These are phyloP conservation scores for Perognathus longimembris DNA, from an alignment of 2,113 vertebrate species.

Conservation along the genomic window DNA sequence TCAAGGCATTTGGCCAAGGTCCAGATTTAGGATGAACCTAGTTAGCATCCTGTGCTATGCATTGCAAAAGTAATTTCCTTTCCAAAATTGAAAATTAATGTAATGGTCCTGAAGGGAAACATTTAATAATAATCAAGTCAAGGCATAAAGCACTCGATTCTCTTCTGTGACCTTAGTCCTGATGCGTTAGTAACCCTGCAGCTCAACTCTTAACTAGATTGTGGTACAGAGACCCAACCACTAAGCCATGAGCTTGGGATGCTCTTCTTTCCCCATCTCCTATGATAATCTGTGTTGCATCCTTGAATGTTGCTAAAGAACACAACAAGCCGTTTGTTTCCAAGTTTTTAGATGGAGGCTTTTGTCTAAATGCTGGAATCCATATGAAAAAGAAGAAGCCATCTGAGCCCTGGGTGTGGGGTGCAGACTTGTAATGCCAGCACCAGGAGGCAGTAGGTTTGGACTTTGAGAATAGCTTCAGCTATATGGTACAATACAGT, in stretches of 20 bases:
- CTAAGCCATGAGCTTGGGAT: not conserved
- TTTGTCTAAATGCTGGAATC: not conserved
- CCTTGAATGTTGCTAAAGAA: not conserved
- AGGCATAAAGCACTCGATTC: slow-evolving; percentile 58
- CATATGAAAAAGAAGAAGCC: not conserved
- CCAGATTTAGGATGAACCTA: slow-evolving; percentile 48
- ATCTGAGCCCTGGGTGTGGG: not conserved
- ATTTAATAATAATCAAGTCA: slow-evolving; percentile 73
- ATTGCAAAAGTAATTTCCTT: slow-evolving; percentile 78
- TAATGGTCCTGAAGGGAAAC: slow-evolving; percentile 77
- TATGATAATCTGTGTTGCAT: not conserved
- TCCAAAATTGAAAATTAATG: slow-evolving; percentile 79
- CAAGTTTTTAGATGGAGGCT: not conserved
- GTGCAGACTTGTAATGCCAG: not conserved
- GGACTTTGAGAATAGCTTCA: not conserved
- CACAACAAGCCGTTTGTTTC: not conserved
- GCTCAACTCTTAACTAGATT: slow-evolving; percentile 15
- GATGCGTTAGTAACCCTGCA: not conserved
- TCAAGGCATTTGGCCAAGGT: slow-evolving; percentile 64
- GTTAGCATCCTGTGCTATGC: slow-evolving; percentile 60
- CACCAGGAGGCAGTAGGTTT: not conserved
- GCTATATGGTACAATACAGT: not conserved
- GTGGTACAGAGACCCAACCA: slow-evolving; percentile 46
- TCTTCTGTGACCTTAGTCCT: slow-evolving; percentile 63
- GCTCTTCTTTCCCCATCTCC: not conserved